Evolutionary conservation across 1,140 invertebrate species (phyloP), one percentile per base, ranked within the genome.

Genomic region (Drosophila quadrilineata): DNA sequence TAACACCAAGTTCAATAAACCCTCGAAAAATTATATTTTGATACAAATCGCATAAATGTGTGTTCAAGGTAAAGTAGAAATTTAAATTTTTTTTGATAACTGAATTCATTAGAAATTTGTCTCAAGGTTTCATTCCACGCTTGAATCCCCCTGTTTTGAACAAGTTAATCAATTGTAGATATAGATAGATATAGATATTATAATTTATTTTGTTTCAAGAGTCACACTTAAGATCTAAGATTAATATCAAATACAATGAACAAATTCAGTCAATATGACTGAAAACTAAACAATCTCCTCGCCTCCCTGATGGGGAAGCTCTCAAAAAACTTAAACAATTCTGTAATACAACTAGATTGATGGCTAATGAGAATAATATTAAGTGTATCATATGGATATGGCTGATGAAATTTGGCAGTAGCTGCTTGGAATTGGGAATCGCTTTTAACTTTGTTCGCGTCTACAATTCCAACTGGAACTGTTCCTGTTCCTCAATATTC

Each of bases 381-480:
- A 17, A 12, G 24, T 35, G 10, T n/a, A n/a, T 29, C 28, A 8
- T 1, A 33, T n/a, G 10, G n/a, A 33, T n/a, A n/a, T 10, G 33
- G 5, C 16, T 16, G 16, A 28, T 63, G 58, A 63, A 52, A 66
- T 75, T 84, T 76, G 77, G 77, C 77, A 84, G 77, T 84, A 66
- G 77, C 69, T 77, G 64, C 64, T 70, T 70, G 70, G 43, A 66
- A 65, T 66, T 41, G n/a, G 14, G 8, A 17, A 6, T 16, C 29
- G 6, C 6, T 14, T 12, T 3, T 6, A 1, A 2, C 24, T 21
- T 2, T 0, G 26, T 9, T 8, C 1, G 12, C 12, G 29, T 21
- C 69, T 89, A 89, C 63, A 89, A 70, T 14, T 89, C 88, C 71
- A 89, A 53, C 31, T 88, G 73, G 76, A 89, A 89, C 66, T 89